Percentiles rank a stretch among this genome's conserved stretches.
These are phyloP conservation scores for Anthopleura sola DNA, from an alignment of 64 coral and sea anemone genomes.

Conservation along the genomic window DNA sequence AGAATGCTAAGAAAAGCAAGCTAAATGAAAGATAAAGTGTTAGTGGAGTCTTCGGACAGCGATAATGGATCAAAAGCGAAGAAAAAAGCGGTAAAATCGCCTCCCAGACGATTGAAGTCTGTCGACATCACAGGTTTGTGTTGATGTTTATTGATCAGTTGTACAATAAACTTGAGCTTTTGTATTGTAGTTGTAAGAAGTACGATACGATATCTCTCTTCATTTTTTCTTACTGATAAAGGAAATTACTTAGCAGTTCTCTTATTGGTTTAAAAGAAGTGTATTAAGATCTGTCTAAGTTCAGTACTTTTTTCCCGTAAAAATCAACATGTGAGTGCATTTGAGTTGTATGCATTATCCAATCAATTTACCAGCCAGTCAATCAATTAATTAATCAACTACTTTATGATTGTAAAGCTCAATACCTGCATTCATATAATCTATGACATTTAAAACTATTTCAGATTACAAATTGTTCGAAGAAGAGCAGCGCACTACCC, in stretches of 20 bases:
- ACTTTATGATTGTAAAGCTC: too few species aligned
- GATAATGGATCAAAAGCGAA: not conserved
- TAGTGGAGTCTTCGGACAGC: not conserved
- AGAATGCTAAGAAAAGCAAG: not conserved
- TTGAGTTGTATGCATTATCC: too few species aligned
- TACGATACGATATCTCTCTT: too few species aligned
- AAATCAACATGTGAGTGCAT: too few species aligned
- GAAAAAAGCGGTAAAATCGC: not conserved
- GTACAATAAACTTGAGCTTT: not conserved
- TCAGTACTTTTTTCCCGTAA: not conserved
- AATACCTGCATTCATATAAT: too few species aligned
- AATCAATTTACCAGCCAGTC: too few species aligned
- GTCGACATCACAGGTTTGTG: conserved; percentile 29
- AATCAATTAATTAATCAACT: too few species aligned
- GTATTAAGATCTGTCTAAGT: not conserved
- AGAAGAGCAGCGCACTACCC: conserved; percentile 52
- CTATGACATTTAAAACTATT: too few species aligned
- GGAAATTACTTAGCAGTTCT: too few species aligned
- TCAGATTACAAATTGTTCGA: conserved; percentile 43
- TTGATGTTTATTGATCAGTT: not conserved
- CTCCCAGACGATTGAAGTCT: conserved; percentile 12
- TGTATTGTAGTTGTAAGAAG: too few species aligned
- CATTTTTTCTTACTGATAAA: too few species aligned
- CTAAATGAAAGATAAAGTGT: conserved; percentile 24
- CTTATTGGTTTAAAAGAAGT: too few species aligned